Base-by-base conservation (phyloP, 2,797 vertebrate species). In the Mus minutoides region DNA sequence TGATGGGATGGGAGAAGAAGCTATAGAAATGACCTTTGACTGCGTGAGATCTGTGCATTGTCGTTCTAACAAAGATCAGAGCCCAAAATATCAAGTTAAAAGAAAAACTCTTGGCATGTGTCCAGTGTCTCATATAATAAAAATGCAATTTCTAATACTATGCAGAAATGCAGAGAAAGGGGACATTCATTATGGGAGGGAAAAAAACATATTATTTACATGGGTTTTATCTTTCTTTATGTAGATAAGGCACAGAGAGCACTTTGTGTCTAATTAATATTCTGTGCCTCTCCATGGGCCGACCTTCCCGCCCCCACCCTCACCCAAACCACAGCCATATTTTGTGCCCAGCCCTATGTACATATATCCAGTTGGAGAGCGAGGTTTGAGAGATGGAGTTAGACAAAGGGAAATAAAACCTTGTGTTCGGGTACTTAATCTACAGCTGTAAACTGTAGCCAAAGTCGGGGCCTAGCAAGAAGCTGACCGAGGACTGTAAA, bases 1-100 rank as follows among this genome's bases (percentile, higher is more conserved):
- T 97, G 98, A 98, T 98, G 98, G 98, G 98, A 98, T 98, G 98
- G 98, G 98, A 98, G 98, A 98, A 98, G 98, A 97, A 98, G 98
- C 98, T 98, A 98, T 97, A 98, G 99, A 98, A 98, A 98, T 98
- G 99, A 99, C 99, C 99, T 99, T 98, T 98, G 98, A 98, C 99
- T 99, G 99, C 97, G 98, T 97, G 95, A 98, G 99, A 98, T 98
- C 97, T 98, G 97, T 98, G 97, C 98, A 98, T 98, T 98, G 98
- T 98, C 95, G 98, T 98, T 98, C 98, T 98, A 98, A 98, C 98
- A 98, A 98, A 98, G 98, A 99, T 98, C 98, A 98, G 98, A 98
- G 98, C 97, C 98, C 98, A 97, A 98, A 98, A 98, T 98, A 99
- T 98, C 98, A 98, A 98, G 98, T 98, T 98, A 98, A 98, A 98